Base-by-base conservation (phyloP, 2,797 vertebrate species). In the Gymnodraco acuticeps region DNA sequence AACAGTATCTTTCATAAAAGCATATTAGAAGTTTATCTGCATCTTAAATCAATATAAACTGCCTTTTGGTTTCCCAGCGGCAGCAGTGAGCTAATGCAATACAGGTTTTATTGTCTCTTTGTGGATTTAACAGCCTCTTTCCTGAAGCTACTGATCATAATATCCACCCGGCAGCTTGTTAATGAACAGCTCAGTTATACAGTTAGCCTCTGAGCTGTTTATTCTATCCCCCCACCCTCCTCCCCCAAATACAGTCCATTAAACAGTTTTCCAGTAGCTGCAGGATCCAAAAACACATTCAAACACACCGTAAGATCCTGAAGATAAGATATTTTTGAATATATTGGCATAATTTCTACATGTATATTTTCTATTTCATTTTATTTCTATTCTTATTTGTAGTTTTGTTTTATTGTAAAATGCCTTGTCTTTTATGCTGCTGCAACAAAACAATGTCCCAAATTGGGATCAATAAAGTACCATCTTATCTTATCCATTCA, bases 151-250 rank as follows among this genome's bases (percentile, higher is more conserved):
- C 27, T 16, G 73, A 52, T 82, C 47, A 73, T 72, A 60, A 73
- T 82, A 77, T 84, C 63, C 67, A 74, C 4, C 31, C 42, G 42
- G 31, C 64, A 56, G 82, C 52, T 52, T 33, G 67, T 65, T 75
- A 58, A 13, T 73, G 51, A 59, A 60, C 60, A 52, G 43, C 61
- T 59, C 64, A 23, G 42, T 60, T 9, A 27, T 19, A 43, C 27
- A 73, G 38, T 43, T 54, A 54, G n/a, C 9, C 23, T 62, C 12
- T 63, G 17, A 5, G 48, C 42, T 23, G 47, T 58, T 5, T 79
- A 17, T 67, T 82, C 77, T 60, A 60, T 62, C 27, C 12, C 70
- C 23, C n/a, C n/a, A 5, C 31, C 31, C 5, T 33, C 33, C 33
- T 38, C n/a, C 27, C 19, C 20, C 11, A 38, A 4, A 0, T 17